A percentile compares a stretch with the other conserved stretches of the same genome.
phyloP scores from a whole-genome alignment of 2,113 vertebrate genomes.

The Rhagologus leucostigma region DNA sequence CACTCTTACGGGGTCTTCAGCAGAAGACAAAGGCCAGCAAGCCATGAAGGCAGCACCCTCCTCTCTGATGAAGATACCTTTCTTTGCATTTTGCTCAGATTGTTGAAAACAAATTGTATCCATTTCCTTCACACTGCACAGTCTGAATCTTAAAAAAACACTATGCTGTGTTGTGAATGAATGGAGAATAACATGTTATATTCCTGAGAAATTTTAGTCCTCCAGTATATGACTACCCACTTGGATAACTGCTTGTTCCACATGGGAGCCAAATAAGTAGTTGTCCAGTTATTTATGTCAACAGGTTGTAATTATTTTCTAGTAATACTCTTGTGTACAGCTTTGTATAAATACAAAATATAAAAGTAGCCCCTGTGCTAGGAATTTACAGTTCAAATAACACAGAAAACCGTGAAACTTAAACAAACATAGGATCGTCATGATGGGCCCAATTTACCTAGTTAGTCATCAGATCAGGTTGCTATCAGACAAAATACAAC shows the following conservation, averaged over 20 bases:
- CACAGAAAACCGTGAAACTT: neutral
- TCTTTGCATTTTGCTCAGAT: neutral
- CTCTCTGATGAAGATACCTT: neutral
- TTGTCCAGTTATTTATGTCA: neutral
- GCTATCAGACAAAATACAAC: neutral
- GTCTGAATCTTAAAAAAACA: neutral
- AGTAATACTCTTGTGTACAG: neutral
- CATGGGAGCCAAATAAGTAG: neutral
- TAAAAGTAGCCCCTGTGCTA: neutral
- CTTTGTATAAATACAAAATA: neutral
- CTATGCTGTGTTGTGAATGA: neutral
- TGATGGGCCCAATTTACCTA: neutral
- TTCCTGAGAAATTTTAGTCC: neutral
- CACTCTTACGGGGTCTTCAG: neutral
- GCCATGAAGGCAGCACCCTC: neutral
- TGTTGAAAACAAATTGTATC: neutral
- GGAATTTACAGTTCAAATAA: neutral
- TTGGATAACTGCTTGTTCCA: neutral
- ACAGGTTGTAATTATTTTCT: constrained; percentile 3
- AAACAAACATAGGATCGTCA: neutral
- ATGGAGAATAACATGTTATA: neutral
- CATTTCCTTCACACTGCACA: neutral
- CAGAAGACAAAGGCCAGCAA: neutral
- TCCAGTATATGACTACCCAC: neutral
- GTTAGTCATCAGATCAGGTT: neutral